Evolutionary conservation across 1,140 invertebrate species (phyloP).

Genomic region (Magallana gigas): DNA sequence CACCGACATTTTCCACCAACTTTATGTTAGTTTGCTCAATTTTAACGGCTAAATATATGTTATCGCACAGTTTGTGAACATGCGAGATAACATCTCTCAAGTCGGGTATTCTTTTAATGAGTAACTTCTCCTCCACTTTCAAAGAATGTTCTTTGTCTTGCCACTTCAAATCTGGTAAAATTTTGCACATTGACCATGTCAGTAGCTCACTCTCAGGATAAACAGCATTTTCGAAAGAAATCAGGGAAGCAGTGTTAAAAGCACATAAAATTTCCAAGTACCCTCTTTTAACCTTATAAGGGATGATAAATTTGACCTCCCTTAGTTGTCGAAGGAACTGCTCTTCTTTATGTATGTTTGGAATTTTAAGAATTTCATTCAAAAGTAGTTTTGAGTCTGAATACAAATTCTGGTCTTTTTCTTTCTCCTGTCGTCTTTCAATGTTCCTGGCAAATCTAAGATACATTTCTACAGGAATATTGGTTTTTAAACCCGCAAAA

Average conservation of each 20-base stretch:
- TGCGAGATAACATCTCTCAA: background rate
- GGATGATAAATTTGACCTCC: background rate
- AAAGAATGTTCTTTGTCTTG: background rate
- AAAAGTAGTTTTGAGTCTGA: background rate
- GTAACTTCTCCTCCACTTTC: background rate
- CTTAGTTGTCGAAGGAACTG: background rate
- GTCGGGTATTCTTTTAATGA: background rate
- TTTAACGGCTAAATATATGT: background rate
- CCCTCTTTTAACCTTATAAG: background rate
- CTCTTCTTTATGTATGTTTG: background rate
- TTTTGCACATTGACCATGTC: constrained; percentile 1
- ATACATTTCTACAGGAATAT: background rate
- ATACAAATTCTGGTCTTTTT: background rate
- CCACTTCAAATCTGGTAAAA: background rate
- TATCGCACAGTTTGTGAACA: background rate
- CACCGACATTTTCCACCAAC: background rate
- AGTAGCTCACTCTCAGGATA: background rate
- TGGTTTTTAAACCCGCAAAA: background rate
- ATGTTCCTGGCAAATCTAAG: background rate
- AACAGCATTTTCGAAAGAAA: constrained; percentile 12
- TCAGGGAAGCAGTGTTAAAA: background rate
- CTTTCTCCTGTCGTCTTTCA: background rate
- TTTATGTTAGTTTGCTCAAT: background rate
- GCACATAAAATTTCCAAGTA: background rate
- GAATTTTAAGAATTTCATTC: background rate